Percentiles rank a stretch among this genome's conserved stretches.
phyloP scores from a whole-genome alignment of 2,113 vertebrate genomes.

The Rhinogobius similis region DNA sequence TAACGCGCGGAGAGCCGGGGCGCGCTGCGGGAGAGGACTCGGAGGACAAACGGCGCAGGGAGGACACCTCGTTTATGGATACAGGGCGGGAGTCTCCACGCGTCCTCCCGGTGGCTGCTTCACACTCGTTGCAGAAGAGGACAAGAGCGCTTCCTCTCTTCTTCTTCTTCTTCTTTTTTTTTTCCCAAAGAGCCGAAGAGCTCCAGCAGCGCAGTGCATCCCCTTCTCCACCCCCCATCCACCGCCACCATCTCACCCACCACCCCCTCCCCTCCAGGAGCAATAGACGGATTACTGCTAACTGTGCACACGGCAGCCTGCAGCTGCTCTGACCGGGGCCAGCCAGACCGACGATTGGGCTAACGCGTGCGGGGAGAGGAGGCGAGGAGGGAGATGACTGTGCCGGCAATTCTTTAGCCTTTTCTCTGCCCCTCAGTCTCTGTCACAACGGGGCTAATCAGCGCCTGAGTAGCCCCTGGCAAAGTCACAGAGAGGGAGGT shows the following conservation, averaged over 20 bases:
- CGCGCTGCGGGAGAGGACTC: slow-evolving; percentile 64
- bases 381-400: slow-evolving; percentile 67
- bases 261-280: slow-evolving; percentile 71
- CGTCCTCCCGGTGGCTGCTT: slow-evolving; percentile 50
- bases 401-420: slow-evolving; percentile 79
- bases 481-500: slow-evolving; percentile 77
- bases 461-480: slow-evolving; percentile 72
- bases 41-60: slow-evolving; percentile 47
- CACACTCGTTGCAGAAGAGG: slow-evolving; percentile 66
- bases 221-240: slow-evolving; percentile 57
- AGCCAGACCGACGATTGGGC: slow-evolving; percentile 68
- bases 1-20: slow-evolving; percentile 63
- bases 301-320: slow-evolving; percentile 82
- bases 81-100: slow-evolving; percentile 60
- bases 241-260: slow-evolving; percentile 68
- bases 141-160: slow-evolving; percentile 60
- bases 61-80: slow-evolving; percentile 67
- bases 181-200: slow-evolving; percentile 57
- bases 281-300: slow-evolving; percentile 86
- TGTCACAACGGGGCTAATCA: slow-evolving; percentile 79
- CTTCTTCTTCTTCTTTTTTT: slow-evolving; percentile 20
- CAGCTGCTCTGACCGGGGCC: slow-evolving; percentile 83
- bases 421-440: slow-evolving; percentile 76
- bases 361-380: slow-evolving; percentile 46
- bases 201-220: slow-evolving; percentile 75